These are phyloP conservation scores for Medauroidea extradentata DNA, from an alignment of 1,140 invertebrate species.

Conservation along the genomic window DNA sequence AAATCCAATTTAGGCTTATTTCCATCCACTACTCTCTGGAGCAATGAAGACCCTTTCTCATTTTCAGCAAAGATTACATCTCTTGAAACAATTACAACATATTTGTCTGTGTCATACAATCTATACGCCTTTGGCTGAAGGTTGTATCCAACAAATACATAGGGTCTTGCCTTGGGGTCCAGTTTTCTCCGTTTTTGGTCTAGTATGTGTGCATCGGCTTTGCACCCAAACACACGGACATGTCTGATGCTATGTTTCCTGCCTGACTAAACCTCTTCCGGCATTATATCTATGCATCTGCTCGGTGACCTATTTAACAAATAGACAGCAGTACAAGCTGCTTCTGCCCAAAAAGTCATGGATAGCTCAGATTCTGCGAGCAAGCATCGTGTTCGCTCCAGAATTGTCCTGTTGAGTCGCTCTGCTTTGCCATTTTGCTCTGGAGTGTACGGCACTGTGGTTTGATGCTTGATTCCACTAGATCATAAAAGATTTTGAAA, in stretches of 20 bases:
- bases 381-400: slow-evolving; percentile 33
- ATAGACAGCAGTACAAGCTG: slow-evolving; percentile 41
- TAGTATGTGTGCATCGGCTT: too few species aligned
- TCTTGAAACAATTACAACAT: not conserved
- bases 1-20: not conserved
- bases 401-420: slow-evolving; percentile 16
- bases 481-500: too few species aligned
- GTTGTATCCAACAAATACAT: slow-evolving; percentile 21
- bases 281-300: too few species aligned
- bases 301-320: too few species aligned
- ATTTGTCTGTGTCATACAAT: slow-evolving; percentile 10
- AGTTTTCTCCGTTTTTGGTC: too few species aligned
- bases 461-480: slow-evolving; percentile 10
- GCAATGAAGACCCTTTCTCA: slow-evolving; percentile 2
- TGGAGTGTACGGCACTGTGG: slow-evolving; percentile 17
- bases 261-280: too few species aligned
- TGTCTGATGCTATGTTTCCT: too few species aligned
- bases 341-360: slow-evolving; percentile 41
- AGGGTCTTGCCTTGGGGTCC: too few species aligned
- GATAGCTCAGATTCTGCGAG: slow-evolving; percentile 32
- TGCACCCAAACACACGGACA: too few species aligned
- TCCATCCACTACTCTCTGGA: not conserved
- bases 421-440: slow-evolving; percentile 25
- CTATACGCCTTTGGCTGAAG: slow-evolving; percentile 18
- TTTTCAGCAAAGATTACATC: slow-evolving; percentile 14